Base-by-base conservation (phyloP, 2,113 vertebrate species). In the Sorex fumeus region DNA sequence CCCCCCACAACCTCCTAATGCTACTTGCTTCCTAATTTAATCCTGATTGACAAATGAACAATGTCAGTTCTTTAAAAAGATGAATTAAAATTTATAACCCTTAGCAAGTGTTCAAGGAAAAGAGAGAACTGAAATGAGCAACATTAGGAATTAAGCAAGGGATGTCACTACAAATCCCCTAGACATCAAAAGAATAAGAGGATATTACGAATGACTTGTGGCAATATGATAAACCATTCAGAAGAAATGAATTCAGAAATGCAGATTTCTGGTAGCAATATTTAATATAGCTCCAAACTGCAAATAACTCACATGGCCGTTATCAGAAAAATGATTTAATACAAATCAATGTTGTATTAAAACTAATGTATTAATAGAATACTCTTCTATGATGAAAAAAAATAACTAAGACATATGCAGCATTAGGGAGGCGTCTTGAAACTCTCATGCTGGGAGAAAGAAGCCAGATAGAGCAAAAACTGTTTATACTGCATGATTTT, bases 61-160 rank as follows among this genome's bases (percentile, higher is more conserved):
- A 92, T 89, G 57, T 28, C n/a, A 40, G 30, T 34, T 87, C 72
- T 80, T 84, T 64, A 75, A 89, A 82, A 94, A 87, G 47, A 80
- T 40, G 30, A 95, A 50, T 8, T 8, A 83, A 8, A 75, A 85
- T 85, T 47, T 74, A 82, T n/a, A 89, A 88, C 6, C 28, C 11
- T 28, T 57, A 86, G 32, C 47, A 94, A 77, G 19, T 70, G 28
- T 92, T 32, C 25, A 85, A 86, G 60, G 57, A 87, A 88, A 76
- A 67, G 30, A 83, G 28, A 64, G 84, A 86, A 80, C 45, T 34
- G 23, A 75, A 80, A 86, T 23, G 8, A 70, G 47, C 7, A 67
- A 71, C 53, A 79, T 62, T 53, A 92, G 34, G 18, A 80, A 86
- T 3, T 19, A 27, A 86, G 69, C 90, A 30, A 89, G 32, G 4